Base-by-base conservation (phyloP, 2,113 vertebrate genomes). In the Saguinus imperator region DNA sequence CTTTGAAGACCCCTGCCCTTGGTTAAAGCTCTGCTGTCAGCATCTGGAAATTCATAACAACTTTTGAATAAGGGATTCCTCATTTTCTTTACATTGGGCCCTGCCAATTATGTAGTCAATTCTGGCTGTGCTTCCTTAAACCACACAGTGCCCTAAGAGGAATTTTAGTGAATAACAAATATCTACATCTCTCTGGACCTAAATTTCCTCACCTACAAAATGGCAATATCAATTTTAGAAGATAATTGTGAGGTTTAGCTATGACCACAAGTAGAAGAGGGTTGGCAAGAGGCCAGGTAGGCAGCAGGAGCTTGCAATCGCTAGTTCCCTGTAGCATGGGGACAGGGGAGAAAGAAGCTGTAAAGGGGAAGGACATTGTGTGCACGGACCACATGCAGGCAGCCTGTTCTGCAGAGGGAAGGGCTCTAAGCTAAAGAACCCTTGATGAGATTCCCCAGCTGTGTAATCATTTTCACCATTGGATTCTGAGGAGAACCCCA, bases 41-140 rank as follows among this genome's bases (percentile, higher is more conserved):
- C 43, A 50, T 61, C 32, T 76, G n/a, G 52, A 89, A 82, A 57
- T 66, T 35, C 43, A 2, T 76, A 76, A 29, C 8, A 77, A 48
- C 43, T 35, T 86, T 52, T 70, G 17, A 66, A 40, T 55, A 52
- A 29, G 9, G 32, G 29, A 18, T 4, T 45, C 27, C 73, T 18
- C 2, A 0, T 50, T 87, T 79, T 79, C 64, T 80, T 87, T 45
- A 48, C 9, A 7, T 7, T 0, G 0, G 43, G 29, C 73, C 20
- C 16, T 2, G 1, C 40, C 1, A 6, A 8, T 57, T 7, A 18
- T 0, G n/a, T 2, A 52, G 55, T 72, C 5, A 0, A 14, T 6
- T 75, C 21, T 10, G 21, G 61, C 9, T 66, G 12, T 48, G 6
- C 40, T 73, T 50, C 40, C 52, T 79, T 58, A 72, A 72, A 1